phyloP scores from a whole-genome alignment of 2,113 vertebrate species.

The Archocentrus centrarchus region DNA sequence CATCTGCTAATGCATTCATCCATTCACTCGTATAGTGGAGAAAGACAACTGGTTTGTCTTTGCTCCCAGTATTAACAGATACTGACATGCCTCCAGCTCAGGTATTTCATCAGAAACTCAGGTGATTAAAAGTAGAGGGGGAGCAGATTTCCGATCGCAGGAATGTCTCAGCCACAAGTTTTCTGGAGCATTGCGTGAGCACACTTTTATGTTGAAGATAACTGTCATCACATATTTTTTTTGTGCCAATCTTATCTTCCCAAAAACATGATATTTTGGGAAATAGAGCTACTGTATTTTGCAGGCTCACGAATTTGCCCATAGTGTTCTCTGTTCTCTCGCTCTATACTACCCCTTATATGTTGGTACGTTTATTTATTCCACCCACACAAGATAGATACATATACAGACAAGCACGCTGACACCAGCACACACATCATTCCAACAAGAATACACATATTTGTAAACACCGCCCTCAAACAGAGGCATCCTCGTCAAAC shows the following conservation, averaged over 20 bases:
- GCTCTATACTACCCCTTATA: conserved; percentile 41
- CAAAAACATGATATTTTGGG: conserved; percentile 62
- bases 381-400: conserved; percentile 50
- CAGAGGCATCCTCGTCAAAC: conserved; percentile 42
- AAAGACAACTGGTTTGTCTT: conserved; percentile 33
- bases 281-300: conserved; percentile 66
- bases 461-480: conserved; percentile 65
- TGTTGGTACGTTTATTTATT: conserved; percentile 54
- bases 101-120: conserved; percentile 67
- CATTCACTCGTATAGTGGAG: conserved; percentile 10
- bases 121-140: conserved; percentile 63
- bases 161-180: conserved; percentile 59
- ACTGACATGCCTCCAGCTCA: conserved; percentile 37
- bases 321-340: conserved; percentile 38
- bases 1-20: neutral
- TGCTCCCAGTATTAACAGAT: conserved; percentile 30
- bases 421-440: conserved; percentile 32
- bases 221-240: conserved; percentile 61
- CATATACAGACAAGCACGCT: conserved; percentile 39
- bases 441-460: conserved; percentile 56
- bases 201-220: conserved; percentile 64
- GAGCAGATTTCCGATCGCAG: conserved; percentile 55
- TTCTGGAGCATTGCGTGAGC: conserved; percentile 57
- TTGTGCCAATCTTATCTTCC: conserved; percentile 58
- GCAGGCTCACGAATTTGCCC: conserved; percentile 40